These are phyloP conservation scores for Orthosia cruda DNA, from an alignment of 2,888 invertebrate species.

Conservation along the genomic window DNA sequence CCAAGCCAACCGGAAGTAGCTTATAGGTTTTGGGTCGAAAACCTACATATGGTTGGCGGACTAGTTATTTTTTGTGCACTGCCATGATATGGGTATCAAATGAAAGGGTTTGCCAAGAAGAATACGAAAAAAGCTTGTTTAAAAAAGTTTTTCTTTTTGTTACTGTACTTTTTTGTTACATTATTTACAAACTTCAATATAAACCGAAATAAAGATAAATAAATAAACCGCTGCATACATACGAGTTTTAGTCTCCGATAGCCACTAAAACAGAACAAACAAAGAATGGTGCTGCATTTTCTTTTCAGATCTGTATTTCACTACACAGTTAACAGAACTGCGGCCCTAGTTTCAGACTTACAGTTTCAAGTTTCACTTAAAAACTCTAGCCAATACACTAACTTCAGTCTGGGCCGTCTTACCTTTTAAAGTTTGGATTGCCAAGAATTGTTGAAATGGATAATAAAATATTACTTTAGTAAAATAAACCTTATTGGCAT, in stretches of 20 bases:
- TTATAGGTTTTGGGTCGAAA: too few species aligned
- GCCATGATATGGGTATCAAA: too few species aligned
- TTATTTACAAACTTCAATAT: slow-evolving; percentile 8
- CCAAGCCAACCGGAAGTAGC: too few species aligned
- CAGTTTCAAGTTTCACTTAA: slow-evolving; percentile 26
- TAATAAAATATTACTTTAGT: slow-evolving; percentile 10
- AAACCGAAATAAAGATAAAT: background rate
- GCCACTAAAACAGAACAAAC: slow-evolving; percentile 18
- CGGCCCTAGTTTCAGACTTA: slow-evolving; percentile 18
- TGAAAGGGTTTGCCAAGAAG: too few species aligned
- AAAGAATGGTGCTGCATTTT: slow-evolving; percentile 26
- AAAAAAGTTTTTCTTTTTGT: too few species aligned
- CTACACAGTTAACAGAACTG: slow-evolving; percentile 7
- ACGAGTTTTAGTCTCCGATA: background rate
- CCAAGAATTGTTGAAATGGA: slow-evolving; percentile 8
- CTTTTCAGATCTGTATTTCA: slow-evolving; percentile 17
- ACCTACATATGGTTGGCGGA: too few species aligned
- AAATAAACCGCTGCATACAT: background rate
- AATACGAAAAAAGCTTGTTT: too few species aligned
- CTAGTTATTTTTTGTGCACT: too few species aligned
- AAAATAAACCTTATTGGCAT: background rate
- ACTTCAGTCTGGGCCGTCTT: background rate
- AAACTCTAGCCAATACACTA: slow-evolving; percentile 19
- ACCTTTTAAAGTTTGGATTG: slow-evolving; percentile 2
- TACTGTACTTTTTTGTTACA: background rate